Percentiles rank a stretch among this genome's conserved stretches.
These are phyloP conservation scores for Apostichopus leukothele DNA, from an alignment of 53 echinoderm and acorn worm genomes.

Conservation along the genomic window DNA sequence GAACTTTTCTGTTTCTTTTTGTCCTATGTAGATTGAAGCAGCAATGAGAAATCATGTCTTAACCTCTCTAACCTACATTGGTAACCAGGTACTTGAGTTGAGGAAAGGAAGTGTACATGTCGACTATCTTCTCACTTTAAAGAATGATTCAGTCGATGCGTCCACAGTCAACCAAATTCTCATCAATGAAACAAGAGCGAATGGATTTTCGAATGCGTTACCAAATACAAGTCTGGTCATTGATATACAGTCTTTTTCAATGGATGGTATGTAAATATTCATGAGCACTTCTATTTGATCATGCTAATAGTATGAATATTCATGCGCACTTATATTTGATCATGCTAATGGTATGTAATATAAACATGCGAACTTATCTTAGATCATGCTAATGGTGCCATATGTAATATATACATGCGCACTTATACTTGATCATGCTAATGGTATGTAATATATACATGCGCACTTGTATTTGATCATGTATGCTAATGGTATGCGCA, in stretches of 20 bases:
- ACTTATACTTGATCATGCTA: no score
- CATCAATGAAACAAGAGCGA: not conserved
- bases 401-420: no score
- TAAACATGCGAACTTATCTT: no score
- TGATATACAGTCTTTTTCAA: not conserved
- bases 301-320: no score
- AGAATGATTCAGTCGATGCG: not conserved
- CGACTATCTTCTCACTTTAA: slow-evolving; percentile 6
- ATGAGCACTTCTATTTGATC: no score
- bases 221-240: not conserved
- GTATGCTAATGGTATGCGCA: no score
- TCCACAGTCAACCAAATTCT: not conserved
- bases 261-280: not conserved
- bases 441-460: no score
- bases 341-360: no score
- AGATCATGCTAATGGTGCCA: no score
- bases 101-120: slow-evolving; percentile 3
- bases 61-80: not conserved
- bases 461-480: no score
- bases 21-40: not conserved
- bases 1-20: not conserved
- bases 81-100: not conserved
- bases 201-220: not conserved
- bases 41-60: not conserved
- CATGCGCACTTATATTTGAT: no score